These are phyloP conservation scores for Episyrphus balteatus DNA, from an alignment of 1,140 invertebrate species.

Conservation along the genomic window DNA sequence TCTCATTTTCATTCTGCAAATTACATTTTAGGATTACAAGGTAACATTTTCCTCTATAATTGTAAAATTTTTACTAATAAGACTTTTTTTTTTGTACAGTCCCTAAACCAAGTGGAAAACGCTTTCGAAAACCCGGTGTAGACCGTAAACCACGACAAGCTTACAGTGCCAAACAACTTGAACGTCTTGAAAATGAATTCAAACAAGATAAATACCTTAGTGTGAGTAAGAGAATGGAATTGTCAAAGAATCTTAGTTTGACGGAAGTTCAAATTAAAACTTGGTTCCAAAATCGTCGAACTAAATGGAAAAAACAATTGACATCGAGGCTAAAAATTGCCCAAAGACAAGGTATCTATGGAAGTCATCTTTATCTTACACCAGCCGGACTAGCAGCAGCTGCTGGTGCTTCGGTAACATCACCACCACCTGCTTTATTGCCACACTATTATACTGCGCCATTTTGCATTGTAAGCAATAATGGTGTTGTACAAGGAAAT, in stretches of 20 bases:
- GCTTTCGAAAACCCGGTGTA: conserved; percentile 70
- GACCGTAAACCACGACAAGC: conserved; percentile 91
- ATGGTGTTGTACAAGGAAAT: too few relatives aligned
- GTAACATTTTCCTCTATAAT: conserved; percentile 17
- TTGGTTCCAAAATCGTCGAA: conserved; percentile 91
- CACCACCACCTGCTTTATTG: neutral
- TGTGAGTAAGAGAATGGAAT: conserved; percentile 86
- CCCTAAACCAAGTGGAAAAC: conserved; percentile 62
- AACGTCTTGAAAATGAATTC: conserved; percentile 83
- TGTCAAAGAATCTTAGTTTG: conserved; percentile 75
- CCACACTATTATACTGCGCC: neutral
- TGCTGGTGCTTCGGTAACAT: neutral
- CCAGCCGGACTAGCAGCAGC: neutral
- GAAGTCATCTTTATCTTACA: conserved; percentile 36
- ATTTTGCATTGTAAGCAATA: conserved; percentile 1
- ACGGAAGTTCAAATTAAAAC: conserved; percentile 97
- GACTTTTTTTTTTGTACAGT: conserved; percentile 42
- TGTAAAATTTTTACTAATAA: neutral
- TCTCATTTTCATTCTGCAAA: conserved; percentile 1
- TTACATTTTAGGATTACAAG: conserved; percentile 12
- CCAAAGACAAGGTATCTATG: conserved; percentile 68
- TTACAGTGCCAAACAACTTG: conserved; percentile 86
- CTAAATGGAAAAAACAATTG: conserved; percentile 94
- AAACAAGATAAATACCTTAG: conserved; percentile 92
- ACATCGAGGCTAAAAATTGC: conserved; percentile 79